Conservation (phyloP, 1,140 invertebrate species). For the Procambarus virginalis region DNA sequence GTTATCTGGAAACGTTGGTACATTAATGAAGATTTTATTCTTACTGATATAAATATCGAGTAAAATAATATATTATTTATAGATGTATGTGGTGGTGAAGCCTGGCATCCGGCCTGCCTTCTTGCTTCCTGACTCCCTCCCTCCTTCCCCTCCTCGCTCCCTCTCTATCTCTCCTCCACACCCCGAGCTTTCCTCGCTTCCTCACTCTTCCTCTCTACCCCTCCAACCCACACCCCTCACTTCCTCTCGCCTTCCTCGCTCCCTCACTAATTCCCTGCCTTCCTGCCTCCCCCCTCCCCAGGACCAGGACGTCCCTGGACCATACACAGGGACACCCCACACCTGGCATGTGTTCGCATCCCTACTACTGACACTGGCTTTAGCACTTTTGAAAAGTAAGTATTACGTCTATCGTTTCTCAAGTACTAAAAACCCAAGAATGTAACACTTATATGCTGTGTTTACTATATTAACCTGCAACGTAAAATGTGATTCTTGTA, state of each 20-base stretch:
- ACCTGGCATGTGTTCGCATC: conserved; percentile 8
- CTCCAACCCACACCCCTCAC: background rate
- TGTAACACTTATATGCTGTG: too few relatives aligned
- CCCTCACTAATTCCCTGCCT: too few relatives aligned
- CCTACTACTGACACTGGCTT: background rate
- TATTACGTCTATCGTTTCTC: too few relatives aligned
- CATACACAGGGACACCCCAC: too few relatives aligned
- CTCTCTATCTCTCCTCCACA: background rate
- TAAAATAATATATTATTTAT: background rate
- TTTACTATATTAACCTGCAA: too few relatives aligned
- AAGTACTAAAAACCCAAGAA: too few relatives aligned
- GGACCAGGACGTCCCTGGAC: conserved; percentile 17
- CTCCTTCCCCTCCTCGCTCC: background rate
- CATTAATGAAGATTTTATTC: background rate
- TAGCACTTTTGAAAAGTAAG: background rate
- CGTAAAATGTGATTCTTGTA: too few relatives aligned
- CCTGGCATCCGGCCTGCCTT: background rate
- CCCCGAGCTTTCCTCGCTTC: background rate
- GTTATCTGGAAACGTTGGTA: background rate
- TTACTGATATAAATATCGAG: background rate
- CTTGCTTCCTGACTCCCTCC: too few relatives aligned
- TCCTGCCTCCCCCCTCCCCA: background rate
- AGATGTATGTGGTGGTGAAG: background rate
- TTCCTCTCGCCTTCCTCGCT: background rate
- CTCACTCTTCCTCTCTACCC: too few relatives aligned